A percentile compares a stretch with the other conserved stretches of the same genome.
These are phyloP conservation scores for Xanthia togata DNA, from an alignment of 2,888 invertebrate species.

Conservation along the genomic window DNA sequence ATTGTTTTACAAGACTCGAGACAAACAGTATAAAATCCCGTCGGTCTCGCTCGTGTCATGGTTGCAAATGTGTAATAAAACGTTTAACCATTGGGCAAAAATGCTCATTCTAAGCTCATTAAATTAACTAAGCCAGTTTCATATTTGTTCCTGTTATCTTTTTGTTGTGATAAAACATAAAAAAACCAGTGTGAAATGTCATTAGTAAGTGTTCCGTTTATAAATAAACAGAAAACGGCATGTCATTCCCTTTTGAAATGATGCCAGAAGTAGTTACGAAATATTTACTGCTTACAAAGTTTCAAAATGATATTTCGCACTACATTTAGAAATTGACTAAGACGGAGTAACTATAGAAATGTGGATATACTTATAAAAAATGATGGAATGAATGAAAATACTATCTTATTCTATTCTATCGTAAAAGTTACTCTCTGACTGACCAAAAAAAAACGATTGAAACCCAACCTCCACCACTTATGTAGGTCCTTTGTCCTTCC, in stretches of 20 bases:
- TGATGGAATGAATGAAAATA: too few relatives aligned
- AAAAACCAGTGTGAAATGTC: slow-evolving; percentile 21
- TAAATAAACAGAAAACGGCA: slow-evolving; percentile 29
- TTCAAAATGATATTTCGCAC: background rate
- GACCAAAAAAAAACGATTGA: too few relatives aligned
- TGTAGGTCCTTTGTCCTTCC: too few relatives aligned
- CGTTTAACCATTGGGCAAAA: background rate
- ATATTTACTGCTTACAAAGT: background rate
- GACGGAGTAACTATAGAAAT: too few relatives aligned
- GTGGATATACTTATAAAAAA: too few relatives aligned
- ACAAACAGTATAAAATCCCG: slow-evolving; percentile 1
- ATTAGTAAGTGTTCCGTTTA: slow-evolving; percentile 19
- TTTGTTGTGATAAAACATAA: background rate
- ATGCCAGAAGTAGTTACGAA: slow-evolving; percentile 31
- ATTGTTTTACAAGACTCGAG: background rate
- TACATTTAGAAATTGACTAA: background rate
- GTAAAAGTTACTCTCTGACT: too few relatives aligned
- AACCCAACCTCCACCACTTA: too few relatives aligned
- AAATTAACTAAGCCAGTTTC: slow-evolving; percentile 8
- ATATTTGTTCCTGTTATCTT: slow-evolving; percentile 11
- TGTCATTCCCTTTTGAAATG: slow-evolving; percentile 41
- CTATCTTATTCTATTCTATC: too few relatives aligned
- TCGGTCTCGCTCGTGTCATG: background rate
- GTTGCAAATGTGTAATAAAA: background rate
- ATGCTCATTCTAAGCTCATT: background rate